These are phyloP conservation scores for Oxyteleia sp. DNA, from an alignment of 2,888 invertebrate genomes.

Conservation along the genomic window DNA sequence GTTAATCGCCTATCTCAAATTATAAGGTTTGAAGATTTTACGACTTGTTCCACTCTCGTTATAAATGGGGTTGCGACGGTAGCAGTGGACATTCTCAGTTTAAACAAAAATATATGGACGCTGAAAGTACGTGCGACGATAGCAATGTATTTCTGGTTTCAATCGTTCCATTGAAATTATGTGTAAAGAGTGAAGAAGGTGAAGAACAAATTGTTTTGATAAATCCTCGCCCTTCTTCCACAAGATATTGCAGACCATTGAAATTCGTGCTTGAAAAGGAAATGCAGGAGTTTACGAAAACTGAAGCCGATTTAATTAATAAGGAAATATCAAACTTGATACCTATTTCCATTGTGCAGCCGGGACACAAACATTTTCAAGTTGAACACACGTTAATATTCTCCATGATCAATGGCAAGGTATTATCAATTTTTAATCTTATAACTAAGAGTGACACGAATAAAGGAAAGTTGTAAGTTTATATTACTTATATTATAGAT, in stretches of 20 bases:
- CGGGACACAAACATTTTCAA: too few relatives aligned
- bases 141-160: slow-evolving; percentile 29
- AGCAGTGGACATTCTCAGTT: slow-evolving; percentile 25
- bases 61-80: slow-evolving; percentile 48
- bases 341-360: not conserved
- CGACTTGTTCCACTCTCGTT: too few relatives aligned
- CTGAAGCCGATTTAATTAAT: slow-evolving; percentile 16
- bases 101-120: slow-evolving; percentile 17
- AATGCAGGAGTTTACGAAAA: too few relatives aligned
- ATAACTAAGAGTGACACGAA: too few relatives aligned
- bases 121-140: not conserved
- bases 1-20: slow-evolving; percentile 21
- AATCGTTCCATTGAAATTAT: slow-evolving; percentile 26
- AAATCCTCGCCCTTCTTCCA: slow-evolving; percentile 35
- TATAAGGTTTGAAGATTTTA: too few relatives aligned
- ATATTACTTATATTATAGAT: slow-evolving; percentile 10
- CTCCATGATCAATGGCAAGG: not conserved
- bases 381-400: too few relatives aligned
- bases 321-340: slow-evolving; percentile 33
- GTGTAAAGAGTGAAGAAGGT: not conserved
- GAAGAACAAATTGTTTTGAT: slow-evolving; percentile 24
- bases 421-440: not conserved
- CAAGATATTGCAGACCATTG: slow-evolving; percentile 36
- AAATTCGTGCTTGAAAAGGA: too few relatives aligned
- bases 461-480: too few relatives aligned